These are phyloP conservation scores for Aythya baeri DNA, from an alignment of 2,113 vertebrate genomes.

Conservation along the genomic window DNA sequence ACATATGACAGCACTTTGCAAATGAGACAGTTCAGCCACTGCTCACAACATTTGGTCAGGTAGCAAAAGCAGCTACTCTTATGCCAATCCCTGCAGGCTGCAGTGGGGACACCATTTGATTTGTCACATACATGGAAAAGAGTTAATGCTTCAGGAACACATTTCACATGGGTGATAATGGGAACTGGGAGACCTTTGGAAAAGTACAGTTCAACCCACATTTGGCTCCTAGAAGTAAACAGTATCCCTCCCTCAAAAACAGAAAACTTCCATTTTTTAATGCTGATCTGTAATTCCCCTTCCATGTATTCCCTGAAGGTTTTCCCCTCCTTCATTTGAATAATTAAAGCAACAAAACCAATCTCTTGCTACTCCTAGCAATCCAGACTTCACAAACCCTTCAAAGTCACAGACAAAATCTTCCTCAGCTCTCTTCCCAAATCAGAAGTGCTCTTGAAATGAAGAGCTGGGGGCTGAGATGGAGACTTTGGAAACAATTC, in stretches of 20 bases:
- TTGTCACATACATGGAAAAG: neutral
- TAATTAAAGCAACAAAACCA: constrained; percentile 25
- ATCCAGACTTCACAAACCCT: constrained; percentile 1
- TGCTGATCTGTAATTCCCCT: neutral
- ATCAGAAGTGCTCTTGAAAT: constrained; percentile 24
- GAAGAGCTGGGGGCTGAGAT: neutral
- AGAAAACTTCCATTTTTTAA: neutral
- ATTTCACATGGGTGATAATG: constrained; percentile 15
- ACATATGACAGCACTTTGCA: neutral
- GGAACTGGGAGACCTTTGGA: neutral
- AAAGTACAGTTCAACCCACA: neutral
- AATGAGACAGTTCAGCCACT: neutral
- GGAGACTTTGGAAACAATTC: neutral
- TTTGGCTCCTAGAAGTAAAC: constrained; percentile 1
- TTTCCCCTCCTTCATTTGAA: neutral
- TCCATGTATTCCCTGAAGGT: neutral
- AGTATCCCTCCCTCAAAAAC: neutral
- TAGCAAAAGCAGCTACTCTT: neutral
- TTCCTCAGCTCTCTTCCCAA: constrained; percentile 19
- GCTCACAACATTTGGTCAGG: neutral
- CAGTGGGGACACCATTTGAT: neutral
- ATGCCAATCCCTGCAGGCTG: neutral
- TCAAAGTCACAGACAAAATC: neutral
- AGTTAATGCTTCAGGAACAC: neutral
- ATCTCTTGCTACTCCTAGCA: constrained; percentile 25